Evolutionary conservation across 2,888 invertebrate species (phyloP), one percentile per base, ranked within the genome.

Genomic region (Erebia palarica): DNA sequence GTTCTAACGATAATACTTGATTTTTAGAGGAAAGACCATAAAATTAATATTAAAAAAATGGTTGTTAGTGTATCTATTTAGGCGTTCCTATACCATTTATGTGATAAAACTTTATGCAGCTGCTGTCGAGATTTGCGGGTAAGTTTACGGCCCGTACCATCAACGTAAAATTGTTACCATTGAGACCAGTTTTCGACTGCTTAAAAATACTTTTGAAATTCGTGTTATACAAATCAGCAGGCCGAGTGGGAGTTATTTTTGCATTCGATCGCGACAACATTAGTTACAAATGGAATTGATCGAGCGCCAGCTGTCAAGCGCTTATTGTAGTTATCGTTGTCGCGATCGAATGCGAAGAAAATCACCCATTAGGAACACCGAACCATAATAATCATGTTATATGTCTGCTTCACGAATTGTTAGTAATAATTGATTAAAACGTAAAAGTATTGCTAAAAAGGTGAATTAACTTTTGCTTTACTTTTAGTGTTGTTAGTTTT

Each of bases 181-280:
- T 27, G 14, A n/a, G 27, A 47, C 36, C 36, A 53, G 27, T 55
- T 18, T 42, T 27, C 42, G 36, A 9, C 14, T 65, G 42, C 44
- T 55, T 61, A 65, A 65, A 57, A 67, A 67, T 58, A n/a, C n/a
- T 67, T 66, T 67, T 67, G 66, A 67, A 67, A 67, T 67, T 67
- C 66, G 58, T 67, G 27, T 58, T n/a, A 66, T 13, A 53, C 2
- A 9, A 16, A 53, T n/a, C 8, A n/a, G n/a, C n/a, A 7, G 10
- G 9, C 1, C 10, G 16, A 55, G 18, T 18, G 10, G 5, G 13
- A 14, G 7, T 47, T 13, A 3, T 47, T 4, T 3, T 11, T 3
- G 51, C n/a, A 7, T 36, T 36, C 36, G 36, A 36, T 36, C 5
- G 36, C 5, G 36, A 36, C 36, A 36, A 36, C 7, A 7, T 36